Evolutionary conservation across 2,888 invertebrate species (phyloP).

Genomic region (Lasius fuliginosus): DNA sequence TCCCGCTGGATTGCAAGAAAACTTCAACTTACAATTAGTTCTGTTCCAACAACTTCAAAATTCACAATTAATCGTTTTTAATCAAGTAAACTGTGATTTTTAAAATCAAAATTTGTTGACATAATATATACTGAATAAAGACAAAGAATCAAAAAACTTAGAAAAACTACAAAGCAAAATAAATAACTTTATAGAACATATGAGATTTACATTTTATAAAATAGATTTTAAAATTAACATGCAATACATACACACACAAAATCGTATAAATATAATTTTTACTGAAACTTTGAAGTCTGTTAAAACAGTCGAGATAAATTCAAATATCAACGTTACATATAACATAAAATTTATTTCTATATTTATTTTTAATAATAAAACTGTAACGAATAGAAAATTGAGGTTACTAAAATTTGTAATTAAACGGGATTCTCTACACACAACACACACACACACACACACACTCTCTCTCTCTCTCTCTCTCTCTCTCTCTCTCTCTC

Average conservation of each 20-base stretch:
- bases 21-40: background rate
- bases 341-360: background rate
- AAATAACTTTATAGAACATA: background rate
- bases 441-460: background rate
- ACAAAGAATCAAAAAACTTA: background rate
- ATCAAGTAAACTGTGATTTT: background rate
- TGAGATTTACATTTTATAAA: background rate
- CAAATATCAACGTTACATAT: background rate
- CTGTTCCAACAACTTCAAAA: background rate
- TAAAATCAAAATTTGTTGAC: background rate
- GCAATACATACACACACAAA: background rate
- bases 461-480: background rate
- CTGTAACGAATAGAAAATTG: background rate
- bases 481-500: background rate
- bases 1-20: constrained; percentile 32
- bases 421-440: constrained; percentile 26
- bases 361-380: background rate
- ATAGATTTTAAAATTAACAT: background rate
- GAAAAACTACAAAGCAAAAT: background rate
- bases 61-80: background rate
- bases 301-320: background rate
- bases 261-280: background rate
- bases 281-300: background rate
- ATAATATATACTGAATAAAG: background rate
- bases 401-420: constrained; percentile 14